Evolutionary conservation across 1,140 invertebrate genomes (phyloP), one percentile per base, ranked within the genome.

Genomic region (Drosophila seguyi): DNA sequence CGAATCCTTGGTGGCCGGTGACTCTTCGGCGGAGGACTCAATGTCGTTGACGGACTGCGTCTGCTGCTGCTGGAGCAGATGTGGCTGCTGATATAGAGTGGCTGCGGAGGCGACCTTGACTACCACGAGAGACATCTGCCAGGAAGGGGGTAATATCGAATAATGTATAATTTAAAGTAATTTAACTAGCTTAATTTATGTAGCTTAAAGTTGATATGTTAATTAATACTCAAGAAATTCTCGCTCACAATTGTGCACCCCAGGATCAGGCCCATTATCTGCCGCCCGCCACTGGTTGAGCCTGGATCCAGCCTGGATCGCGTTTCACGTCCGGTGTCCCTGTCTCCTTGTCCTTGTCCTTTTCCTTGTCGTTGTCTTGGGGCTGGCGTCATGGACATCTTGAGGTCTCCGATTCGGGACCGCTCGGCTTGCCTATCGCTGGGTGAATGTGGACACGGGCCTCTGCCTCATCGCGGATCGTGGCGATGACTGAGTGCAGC

Each of bases 401-500:
- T 92, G 52, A 53, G 52, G 52, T 53, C 52, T 80, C 62, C 52
- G 56, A 83, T 39, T 56, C 20, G 53, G 53, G 53, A 78, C 74
- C 80, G 65, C 60, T 74, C 69, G 56, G 71, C 50, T 65, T 72
- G 41, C 75, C 48, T 84, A 75, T 52, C 81, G 53, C 47, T 72
- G 50, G 73, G 29, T 72, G 42, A 67, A 53, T 73, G 66, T 58
- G 56, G 62, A 63, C 83, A 61, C 61, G 41, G 55, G 79, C 87
- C 86, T 92, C 84, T 82, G 75, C 76, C 72, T 90, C 91, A 92
- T 92, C 86, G 87, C 91, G 91, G 75, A 90, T 88, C 85, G 74
- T 79, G 80, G 79, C 74, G 73, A 88, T 66, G 91, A 92, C 91
- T 92, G 91, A 63, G 42, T 86, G 75, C 67, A 77, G 68, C 60